phyloP scores from a whole-genome alignment of 2,888 invertebrate genomes.

The Mythimna ferrago region DNA sequence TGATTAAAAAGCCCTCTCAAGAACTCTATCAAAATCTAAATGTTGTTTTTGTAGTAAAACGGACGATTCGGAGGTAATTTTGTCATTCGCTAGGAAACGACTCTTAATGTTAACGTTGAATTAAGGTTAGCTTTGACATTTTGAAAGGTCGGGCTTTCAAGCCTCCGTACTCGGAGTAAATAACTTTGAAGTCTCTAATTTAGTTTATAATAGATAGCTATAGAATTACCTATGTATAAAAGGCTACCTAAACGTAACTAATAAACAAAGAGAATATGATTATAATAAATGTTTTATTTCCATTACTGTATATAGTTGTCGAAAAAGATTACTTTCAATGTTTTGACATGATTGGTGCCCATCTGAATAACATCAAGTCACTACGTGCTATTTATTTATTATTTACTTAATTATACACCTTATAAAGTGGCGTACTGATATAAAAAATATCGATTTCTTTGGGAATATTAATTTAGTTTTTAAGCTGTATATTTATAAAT shows the following conservation, averaged over 20 bases:
- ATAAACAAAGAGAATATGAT: not conserved
- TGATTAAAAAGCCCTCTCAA: slow-evolving; percentile 51
- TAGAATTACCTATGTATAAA: not conserved
- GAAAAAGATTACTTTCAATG: no score
- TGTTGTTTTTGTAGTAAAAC: slow-evolving; percentile 53
- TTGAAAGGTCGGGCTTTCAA: slow-evolving; percentile 28
- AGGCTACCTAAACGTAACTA: not conserved
- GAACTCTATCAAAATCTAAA: slow-evolving; percentile 54
- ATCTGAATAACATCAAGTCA: no score
- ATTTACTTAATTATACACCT: no score
- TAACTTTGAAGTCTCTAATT: slow-evolving; percentile 23
- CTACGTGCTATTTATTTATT: no score
- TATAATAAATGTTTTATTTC: no score
- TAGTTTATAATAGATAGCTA: slow-evolving; percentile 16
- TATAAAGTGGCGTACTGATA: no score
- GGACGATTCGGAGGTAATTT: slow-evolving; percentile 27
- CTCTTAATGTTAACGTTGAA: slow-evolving; percentile 30
- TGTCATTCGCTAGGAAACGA: slow-evolving; percentile 19
- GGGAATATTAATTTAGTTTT: no score
- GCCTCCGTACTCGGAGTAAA: slow-evolving; percentile 11
- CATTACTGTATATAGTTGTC: no score
- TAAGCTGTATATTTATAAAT: no score
- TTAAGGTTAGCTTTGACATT: slow-evolving; percentile 41
- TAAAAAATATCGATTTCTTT: no score
- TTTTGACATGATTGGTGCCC: no score